Conservation (phyloP, 2,113 vertebrate species). For the Spermophilus dauricus region DNA sequence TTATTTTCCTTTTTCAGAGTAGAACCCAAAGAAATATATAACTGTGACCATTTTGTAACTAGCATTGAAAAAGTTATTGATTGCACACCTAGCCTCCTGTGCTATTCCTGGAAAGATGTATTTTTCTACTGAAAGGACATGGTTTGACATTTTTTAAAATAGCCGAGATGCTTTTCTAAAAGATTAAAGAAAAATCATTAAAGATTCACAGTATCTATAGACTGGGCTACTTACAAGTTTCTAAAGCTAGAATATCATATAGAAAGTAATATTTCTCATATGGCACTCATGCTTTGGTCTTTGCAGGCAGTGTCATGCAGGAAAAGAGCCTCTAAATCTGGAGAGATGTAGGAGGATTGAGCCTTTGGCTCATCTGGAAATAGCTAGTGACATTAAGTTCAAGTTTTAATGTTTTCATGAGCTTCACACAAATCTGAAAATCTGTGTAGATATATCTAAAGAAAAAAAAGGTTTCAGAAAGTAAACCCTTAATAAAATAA, state of each 20-base stretch:
- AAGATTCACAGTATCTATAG: background rate
- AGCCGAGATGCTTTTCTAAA: background rate
- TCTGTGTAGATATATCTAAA: background rate
- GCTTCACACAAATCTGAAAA: background rate
- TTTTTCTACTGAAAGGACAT: background rate
- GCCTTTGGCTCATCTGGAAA: background rate
- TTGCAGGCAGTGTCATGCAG: background rate
- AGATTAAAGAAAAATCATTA: conserved; percentile 18
- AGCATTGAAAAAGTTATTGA: background rate
- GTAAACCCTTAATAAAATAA: background rate
- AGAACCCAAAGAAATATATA: background rate
- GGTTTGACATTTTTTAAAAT: background rate
- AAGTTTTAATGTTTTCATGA: conserved; percentile 6
- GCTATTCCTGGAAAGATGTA: background rate
- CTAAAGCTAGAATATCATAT: background rate
- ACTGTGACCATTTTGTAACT: background rate
- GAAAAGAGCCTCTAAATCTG: background rate
- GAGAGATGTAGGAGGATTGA: background rate
- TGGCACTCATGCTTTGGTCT: background rate
- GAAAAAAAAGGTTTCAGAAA: background rate
- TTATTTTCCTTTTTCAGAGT: background rate
- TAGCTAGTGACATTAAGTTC: background rate
- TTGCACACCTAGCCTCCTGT: background rate
- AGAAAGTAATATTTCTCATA: background rate
- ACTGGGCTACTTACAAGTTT: background rate